Percentiles rank a stretch among this genome's conserved stretches.
Conservation (phyloP, 1,140 invertebrate species). For the Caenorhabditis tropicalis region DNA sequence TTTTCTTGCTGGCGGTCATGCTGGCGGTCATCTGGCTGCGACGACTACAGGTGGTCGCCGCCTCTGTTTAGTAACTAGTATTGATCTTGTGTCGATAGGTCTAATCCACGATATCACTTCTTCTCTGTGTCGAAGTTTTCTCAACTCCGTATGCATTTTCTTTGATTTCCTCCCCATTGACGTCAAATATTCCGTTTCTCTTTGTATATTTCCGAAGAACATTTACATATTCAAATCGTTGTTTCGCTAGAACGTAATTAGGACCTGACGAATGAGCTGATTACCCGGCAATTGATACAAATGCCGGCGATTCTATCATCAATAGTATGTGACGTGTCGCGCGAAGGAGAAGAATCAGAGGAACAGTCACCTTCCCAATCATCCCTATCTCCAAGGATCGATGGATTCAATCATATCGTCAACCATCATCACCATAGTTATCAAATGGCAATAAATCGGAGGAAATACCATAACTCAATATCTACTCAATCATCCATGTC, state of each 20-base stretch:
- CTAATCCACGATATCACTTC: neutral
- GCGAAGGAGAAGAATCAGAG: neutral
- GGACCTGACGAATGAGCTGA: conserved; percentile 30
- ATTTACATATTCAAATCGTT: neutral
- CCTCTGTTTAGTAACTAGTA: neutral
- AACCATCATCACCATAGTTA: neutral
- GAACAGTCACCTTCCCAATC: neutral
- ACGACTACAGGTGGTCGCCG: neutral
- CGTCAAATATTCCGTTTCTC: neutral
- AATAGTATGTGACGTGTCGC: neutral
- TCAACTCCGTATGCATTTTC: neutral
- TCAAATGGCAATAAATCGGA: neutral
- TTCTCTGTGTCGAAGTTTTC: too few relatives aligned
- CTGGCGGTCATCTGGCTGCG: neutral
- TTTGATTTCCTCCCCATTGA: neutral
- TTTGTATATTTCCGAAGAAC: too few relatives aligned
- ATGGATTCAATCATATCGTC: neutral
- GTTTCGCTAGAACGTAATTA: conserved; percentile 14
- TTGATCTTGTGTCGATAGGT: neutral
- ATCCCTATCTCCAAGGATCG: neutral
- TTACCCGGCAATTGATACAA: neutral
- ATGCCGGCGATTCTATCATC: conserved; percentile 17
- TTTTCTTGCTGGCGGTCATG: neutral
- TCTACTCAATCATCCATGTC: conserved; percentile 13
- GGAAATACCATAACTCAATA: conserved; percentile 22